Evolutionary conservation across 2,113 vertebrate species (phyloP).

Genomic region (Scomber japonicus): DNA sequence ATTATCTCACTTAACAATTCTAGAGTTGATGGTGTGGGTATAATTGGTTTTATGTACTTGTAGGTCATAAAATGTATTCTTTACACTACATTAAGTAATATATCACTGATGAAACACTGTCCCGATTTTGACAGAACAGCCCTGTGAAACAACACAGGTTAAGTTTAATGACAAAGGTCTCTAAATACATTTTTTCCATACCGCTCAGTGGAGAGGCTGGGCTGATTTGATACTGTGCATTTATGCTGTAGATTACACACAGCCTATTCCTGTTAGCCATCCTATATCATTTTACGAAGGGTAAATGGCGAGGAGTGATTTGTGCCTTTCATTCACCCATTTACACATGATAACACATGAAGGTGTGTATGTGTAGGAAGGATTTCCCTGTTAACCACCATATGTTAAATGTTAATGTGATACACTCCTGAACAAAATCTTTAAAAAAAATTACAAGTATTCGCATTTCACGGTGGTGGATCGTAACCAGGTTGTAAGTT

Average conservation of each 20-base stretch:
- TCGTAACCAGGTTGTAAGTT: too few species aligned
- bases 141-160: not conserved
- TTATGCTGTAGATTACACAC: not conserved
- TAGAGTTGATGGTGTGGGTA: constrained; percentile 16
- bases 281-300: too few species aligned
- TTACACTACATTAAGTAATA: constrained; percentile 28
- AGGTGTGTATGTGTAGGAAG: too few species aligned
- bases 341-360: too few species aligned
- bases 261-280: not conserved
- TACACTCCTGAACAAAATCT: too few species aligned
- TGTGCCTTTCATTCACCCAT: too few species aligned
- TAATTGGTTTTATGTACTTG: constrained; percentile 42
- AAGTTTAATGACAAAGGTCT: not conserved
- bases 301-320: too few species aligned
- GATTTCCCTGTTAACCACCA: too few species aligned
- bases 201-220: not conserved
- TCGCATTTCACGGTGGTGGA: too few species aligned
- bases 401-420: too few species aligned
- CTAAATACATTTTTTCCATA: not conserved
- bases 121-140: not conserved
- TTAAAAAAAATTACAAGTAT: too few species aligned
- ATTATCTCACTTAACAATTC: constrained; percentile 19
- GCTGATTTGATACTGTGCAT: not conserved
- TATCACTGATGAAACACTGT: constrained; percentile 14
- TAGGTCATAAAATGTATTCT: constrained; percentile 37